These are phyloP conservation scores for Meliscaeva auricollis DNA, from an alignment of 2,888 invertebrate genomes.

Conservation along the genomic window DNA sequence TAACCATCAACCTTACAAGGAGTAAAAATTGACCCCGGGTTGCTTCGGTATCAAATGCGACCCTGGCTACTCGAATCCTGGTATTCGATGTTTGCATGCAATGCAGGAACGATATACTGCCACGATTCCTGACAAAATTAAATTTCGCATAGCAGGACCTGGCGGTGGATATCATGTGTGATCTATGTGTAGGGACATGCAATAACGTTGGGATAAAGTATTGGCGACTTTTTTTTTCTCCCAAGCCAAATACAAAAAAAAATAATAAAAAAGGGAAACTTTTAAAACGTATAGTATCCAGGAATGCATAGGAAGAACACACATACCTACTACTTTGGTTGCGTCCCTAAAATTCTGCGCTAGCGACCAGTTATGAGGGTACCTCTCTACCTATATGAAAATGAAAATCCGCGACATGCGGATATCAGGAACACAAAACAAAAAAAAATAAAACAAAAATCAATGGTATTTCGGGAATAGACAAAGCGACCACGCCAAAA, in stretches of 20 bases:
- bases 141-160: conserved; percentile 69
- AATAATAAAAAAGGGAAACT: conserved; percentile 1
- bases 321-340: conserved; percentile 6
- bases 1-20: no score
- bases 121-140: conserved; percentile 65
- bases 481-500: conserved; percentile 59
- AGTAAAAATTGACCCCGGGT: no score
- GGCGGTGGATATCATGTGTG: conserved; percentile 70
- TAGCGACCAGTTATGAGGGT: conserved; percentile 38
- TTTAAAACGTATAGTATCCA: conserved; percentile 32
- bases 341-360: neutral
- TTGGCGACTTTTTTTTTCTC: conserved; percentile 60
- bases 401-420: conserved; percentile 70
- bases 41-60: neutral
- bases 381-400: conserved; percentile 22
- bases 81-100: conserved; percentile 44
- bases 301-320: conserved; percentile 16
- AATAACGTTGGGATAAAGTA: conserved; percentile 75
- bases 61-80: conserved; percentile 38
- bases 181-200: conserved; percentile 75
- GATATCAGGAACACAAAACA: conserved; percentile 40
- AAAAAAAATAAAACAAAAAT: conserved; percentile 69
- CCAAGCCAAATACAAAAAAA: conserved; percentile 23
- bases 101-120: conserved; percentile 41
- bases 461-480: conserved; percentile 65